Evolutionary conservation across 2,888 invertebrate species (phyloP).

Genomic region (Coecobrya sp.): DNA sequence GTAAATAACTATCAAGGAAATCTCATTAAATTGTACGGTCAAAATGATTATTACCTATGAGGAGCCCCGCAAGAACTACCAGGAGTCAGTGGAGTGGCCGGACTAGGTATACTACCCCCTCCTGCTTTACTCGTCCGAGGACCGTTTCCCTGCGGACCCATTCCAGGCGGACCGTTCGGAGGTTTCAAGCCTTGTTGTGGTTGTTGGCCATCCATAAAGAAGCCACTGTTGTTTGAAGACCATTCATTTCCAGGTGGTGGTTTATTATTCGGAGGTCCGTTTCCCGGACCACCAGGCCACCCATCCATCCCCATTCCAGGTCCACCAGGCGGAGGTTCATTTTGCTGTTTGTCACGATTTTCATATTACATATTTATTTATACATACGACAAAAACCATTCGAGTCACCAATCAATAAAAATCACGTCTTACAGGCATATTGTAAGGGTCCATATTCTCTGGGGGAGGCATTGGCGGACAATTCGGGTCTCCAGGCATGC

Average conservation of each 20-base stretch:
- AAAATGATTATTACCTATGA: constrained; percentile 82
- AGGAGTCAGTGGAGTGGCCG: constrained; percentile 86
- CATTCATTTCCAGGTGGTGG: constrained; percentile 83
- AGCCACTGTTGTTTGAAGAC: constrained; percentile 82
- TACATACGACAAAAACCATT: too few relatives aligned
- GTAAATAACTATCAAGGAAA: neutral
- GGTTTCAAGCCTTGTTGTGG: constrained; percentile 79
- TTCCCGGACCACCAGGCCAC: constrained; percentile 84
- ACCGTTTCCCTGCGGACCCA: constrained; percentile 85
- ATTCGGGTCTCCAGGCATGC: constrained; percentile 81
- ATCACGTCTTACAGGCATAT: constrained; percentile 84
- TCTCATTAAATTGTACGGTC: neutral
- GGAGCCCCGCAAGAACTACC: constrained; percentile 86
- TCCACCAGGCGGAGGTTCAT: constrained; percentile 83
- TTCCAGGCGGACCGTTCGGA: constrained; percentile 80
- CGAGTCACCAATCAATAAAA: too few relatives aligned
- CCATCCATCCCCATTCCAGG: constrained; percentile 85
- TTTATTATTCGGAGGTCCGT: constrained; percentile 84
- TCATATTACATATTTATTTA: neutral
- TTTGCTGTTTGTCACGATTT: constrained; percentile 66
- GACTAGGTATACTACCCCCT: constrained; percentile 87
- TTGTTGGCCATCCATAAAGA: constrained; percentile 84
- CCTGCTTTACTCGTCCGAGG: constrained; percentile 84
- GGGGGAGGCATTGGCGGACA: constrained; percentile 85
- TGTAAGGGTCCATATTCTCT: constrained; percentile 85